phyloP scores from a whole-genome alignment of 1,140 invertebrate species.

The Drosophila nebulosa region DNA sequence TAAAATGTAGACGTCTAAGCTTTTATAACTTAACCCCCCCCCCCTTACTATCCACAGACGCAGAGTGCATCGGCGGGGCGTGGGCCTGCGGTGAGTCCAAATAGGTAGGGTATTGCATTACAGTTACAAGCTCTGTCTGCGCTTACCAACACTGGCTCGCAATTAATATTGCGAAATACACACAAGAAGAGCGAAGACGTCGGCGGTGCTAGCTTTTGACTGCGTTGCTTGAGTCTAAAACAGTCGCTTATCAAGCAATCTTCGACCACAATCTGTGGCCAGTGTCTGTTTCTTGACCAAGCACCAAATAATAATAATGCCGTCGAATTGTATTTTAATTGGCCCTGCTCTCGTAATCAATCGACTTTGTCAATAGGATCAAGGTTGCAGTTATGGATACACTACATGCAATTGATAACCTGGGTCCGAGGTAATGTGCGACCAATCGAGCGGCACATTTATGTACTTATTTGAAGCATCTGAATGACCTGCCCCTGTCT shows the following conservation, averaged over 20 bases:
- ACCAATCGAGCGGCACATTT: conserved; percentile 35
- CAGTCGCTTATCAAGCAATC: conserved; percentile 64
- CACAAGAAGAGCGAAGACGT: conserved; percentile 39
- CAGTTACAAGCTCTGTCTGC: conserved; percentile 33
- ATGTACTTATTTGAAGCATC: not conserved
- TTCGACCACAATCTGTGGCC: conserved; percentile 35
- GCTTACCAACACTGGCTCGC: conserved; percentile 63
- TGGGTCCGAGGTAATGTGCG: conserved; percentile 22
- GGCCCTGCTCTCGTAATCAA: conserved; percentile 39
- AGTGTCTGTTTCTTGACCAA: conserved; percentile 29
- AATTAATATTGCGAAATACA: conserved; percentile 42
- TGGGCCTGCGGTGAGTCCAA: conserved; percentile 39
- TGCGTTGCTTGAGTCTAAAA: conserved; percentile 18
- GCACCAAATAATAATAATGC: not conserved
- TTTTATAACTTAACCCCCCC: conserved; percentile 60
- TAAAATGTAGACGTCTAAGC: conserved; percentile 31
- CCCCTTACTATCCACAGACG: not conserved
- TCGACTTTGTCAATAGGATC: conserved; percentile 42
- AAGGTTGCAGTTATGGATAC: conserved; percentile 20
- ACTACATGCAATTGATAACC: conserved; percentile 18
- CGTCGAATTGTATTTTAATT: conserved; percentile 11
- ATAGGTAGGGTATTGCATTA: conserved; percentile 54
- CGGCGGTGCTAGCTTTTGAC: conserved; percentile 35
- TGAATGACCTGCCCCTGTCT: conserved; percentile 38
- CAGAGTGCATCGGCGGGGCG: not conserved